phyloP scores from a whole-genome alignment of 53 echinoderm and acorn worm species.

The Mesocentrotus franciscanus region DNA sequence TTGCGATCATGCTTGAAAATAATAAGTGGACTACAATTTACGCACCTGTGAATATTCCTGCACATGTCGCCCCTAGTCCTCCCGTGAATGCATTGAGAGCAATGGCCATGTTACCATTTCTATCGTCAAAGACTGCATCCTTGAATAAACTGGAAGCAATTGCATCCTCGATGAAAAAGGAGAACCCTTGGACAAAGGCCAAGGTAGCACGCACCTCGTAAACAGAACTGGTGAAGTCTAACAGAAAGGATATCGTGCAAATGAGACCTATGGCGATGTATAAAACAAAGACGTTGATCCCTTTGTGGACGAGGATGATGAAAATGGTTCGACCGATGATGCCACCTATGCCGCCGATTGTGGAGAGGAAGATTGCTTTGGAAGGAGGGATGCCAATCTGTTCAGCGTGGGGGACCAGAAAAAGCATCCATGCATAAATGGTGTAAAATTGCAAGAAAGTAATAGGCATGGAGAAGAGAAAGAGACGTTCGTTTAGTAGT shows the following conservation, averaged over 20 bases:
- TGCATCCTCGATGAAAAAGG: too few relatives aligned
- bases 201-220: neutral
- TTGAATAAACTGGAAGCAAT: neutral
- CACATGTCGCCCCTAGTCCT: neutral
- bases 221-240: neutral
- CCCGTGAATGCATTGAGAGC: neutral
- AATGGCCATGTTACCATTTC: neutral
- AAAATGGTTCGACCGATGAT: neutral
- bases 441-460: neutral
- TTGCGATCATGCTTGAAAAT: too few relatives aligned
- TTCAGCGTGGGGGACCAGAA: neutral
- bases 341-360: neutral
- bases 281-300: neutral
- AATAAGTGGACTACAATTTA: neutral
- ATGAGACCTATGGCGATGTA: neutral
- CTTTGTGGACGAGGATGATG: neutral
- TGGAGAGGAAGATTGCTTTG: neutral
- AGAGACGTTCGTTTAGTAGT: neutral
- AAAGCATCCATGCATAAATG: neutral
- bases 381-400: neutral
- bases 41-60: neutral
- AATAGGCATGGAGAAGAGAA: neutral
- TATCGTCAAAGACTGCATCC: neutral
- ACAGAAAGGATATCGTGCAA: neutral
- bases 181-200: too few relatives aligned